Base-by-base conservation (phyloP, 2,797 vertebrate species). In the Eospalax fontanierii region DNA sequence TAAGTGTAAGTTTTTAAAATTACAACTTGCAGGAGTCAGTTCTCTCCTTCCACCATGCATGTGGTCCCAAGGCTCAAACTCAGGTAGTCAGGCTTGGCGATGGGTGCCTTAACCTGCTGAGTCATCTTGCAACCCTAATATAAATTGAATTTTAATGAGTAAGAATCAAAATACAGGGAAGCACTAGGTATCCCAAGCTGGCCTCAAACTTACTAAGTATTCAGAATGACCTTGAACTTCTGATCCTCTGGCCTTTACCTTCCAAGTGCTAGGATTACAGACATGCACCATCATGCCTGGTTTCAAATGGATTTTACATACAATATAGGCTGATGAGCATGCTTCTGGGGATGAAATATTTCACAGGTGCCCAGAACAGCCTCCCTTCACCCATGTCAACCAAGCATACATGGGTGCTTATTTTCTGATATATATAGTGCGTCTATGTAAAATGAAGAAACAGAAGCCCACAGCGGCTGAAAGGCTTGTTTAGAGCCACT, bases 341-440 rank as follows among this genome's bases (percentile, higher is more conserved):
- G 7, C 22, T 71, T 38, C 40, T 71, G 70, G 38, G 84, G 65
- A 40, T 15, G 6, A 5, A 5, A 14, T 16, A 12, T 33, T 43
- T 40, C 22, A 1, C 0, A 80, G 19, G 18, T 6, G 1, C 30
- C 63, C 57, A 2, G 0, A 11, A 6, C 0, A 59, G 9, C 33
- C 11, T 79, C 3, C 78, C 76, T 57, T 57, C 8, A 0, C 57
- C 43, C 1, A 0, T 0, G 65, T 6, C 35, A 1, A 4, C 3
- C 28, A 54, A 54, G 28, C 0, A 4, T 15, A 4, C 6, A 6
- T 1, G 12, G 19, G 1, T 2, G 33, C 57, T 43, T 40, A 0
- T 35, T 87, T 76, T 78, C 80, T 35, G 46, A 22, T 3, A 19
- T 33, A 7, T 40, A 4, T 11, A 15, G n/a, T n/a, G n/a, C n/a